These are phyloP conservation scores for Xylocampa areola DNA, from an alignment of 2,888 invertebrate genomes.

Conservation along the genomic window DNA sequence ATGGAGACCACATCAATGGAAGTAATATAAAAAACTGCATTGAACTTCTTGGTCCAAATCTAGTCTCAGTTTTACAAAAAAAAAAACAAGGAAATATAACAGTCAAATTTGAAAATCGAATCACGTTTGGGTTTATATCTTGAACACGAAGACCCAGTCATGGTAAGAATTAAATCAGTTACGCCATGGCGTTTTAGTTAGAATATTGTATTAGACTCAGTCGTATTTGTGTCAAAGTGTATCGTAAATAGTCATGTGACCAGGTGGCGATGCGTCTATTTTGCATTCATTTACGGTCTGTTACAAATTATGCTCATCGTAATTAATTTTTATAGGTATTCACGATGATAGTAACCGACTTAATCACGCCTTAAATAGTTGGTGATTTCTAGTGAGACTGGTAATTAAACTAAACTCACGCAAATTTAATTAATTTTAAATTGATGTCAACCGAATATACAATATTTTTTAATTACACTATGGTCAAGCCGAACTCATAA, in stretches of 20 bases:
- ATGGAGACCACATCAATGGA: neutral
- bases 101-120: conserved; percentile 36
- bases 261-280: conserved; percentile 27
- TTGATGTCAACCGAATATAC: too few relatives aligned
- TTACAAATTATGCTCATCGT: conserved; percentile 10
- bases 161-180: conserved; percentile 51
- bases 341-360: neutral
- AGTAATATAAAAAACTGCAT: too few relatives aligned
- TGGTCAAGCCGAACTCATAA: neutral
- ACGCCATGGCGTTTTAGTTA: conserved; percentile 34
- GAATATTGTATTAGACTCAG: conserved; percentile 41
- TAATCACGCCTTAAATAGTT: conserved; percentile 3
- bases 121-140: conserved; percentile 27
- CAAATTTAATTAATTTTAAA: too few relatives aligned
- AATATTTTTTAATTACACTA: neutral
- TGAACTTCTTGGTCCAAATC: neutral
- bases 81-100: conserved; percentile 12
- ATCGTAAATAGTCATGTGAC: conserved; percentile 23
- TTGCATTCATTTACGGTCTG: conserved; percentile 21
- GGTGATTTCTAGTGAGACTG: too few relatives aligned
- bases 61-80: conserved; percentile 5
- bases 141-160: conserved; percentile 22
- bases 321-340: conserved; percentile 17
- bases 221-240: conserved; percentile 36
- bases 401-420: too few relatives aligned